phyloP scores from a whole-genome alignment of 1,140 invertebrate genomes.

The Drosophila tristis region DNA sequence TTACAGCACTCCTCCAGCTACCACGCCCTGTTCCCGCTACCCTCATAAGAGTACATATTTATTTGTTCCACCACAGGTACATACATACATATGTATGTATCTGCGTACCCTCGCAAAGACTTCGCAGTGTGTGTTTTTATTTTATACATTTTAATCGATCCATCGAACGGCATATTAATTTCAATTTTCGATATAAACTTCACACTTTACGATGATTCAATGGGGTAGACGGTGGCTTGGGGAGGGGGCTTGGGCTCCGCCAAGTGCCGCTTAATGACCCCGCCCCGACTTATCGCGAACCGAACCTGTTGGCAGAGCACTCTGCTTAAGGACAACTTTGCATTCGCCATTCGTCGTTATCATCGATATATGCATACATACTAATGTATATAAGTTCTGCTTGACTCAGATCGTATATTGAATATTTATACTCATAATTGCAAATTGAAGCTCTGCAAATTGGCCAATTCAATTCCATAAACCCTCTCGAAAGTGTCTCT shows the following conservation, averaged over 20 bases:
- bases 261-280: slow-evolving; percentile 54
- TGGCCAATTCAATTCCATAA: slow-evolving; percentile 65
- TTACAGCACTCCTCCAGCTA: slow-evolving; percentile 37
- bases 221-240: neutral
- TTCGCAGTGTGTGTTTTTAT: slow-evolving; percentile 7
- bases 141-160: slow-evolving; percentile 52
- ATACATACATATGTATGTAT: neutral
- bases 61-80: no score
- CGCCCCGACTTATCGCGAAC: slow-evolving; percentile 53
- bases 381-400: neutral
- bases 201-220: slow-evolving; percentile 52
- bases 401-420: slow-evolving; percentile 62
- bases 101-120: neutral
- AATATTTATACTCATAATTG: slow-evolving; percentile 36
- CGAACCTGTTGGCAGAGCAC: slow-evolving; percentile 35
- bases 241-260: neutral
- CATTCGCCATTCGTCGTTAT: slow-evolving; percentile 39
- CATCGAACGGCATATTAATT: slow-evolving; percentile 57
- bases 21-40: slow-evolving; percentile 34
- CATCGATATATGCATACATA: slow-evolving; percentile 22
- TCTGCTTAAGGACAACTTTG: slow-evolving; percentile 56
- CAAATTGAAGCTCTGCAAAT: slow-evolving; percentile 45
- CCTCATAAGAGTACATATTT: neutral
- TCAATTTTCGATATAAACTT: slow-evolving; percentile 62
- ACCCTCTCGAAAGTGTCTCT: slow-evolving; percentile 34